These are phyloP conservation scores for Alectoris magna DNA, from an alignment of 2,797 vertebrate species.

Conservation along the genomic window DNA sequence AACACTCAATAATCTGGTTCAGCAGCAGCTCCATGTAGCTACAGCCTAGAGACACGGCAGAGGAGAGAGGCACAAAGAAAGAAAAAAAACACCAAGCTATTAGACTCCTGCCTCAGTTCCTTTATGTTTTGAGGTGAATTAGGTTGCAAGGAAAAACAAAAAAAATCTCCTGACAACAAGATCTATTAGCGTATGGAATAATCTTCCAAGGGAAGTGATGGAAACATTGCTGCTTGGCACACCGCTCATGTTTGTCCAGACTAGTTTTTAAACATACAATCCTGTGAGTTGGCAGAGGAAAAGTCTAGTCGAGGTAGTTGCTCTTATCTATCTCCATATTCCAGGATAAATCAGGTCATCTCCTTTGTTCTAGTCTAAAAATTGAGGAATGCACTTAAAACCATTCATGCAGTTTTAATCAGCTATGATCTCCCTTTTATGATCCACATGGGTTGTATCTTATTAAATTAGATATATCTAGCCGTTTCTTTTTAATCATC, in stretches of 20 bases:
- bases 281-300: slow-evolving; percentile 55
- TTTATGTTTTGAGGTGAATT: slow-evolving; percentile 52
- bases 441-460: slow-evolving; percentile 70
- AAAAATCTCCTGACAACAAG: slow-evolving; percentile 53
- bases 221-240: slow-evolving; percentile 70
- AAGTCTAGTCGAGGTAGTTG: slow-evolving; percentile 69
- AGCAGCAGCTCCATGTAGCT: background rate
- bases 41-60: background rate
- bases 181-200: slow-evolving; percentile 67
- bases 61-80: background rate
- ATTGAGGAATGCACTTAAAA: slow-evolving; percentile 74
- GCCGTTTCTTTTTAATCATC: slow-evolving; percentile 69
- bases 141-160: slow-evolving; percentile 48
- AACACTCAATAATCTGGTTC: background rate
- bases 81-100: slow-evolving; percentile 20
- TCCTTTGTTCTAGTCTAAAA: slow-evolving; percentile 73
- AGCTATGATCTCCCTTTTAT: slow-evolving; percentile 74
- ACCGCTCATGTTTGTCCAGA: slow-evolving; percentile 71
- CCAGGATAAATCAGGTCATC: slow-evolving; percentile 74
- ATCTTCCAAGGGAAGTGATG: slow-evolving; percentile 66
- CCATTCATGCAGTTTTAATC: slow-evolving; percentile 75
- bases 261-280: slow-evolving; percentile 71
- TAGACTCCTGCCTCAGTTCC: slow-evolving; percentile 36
- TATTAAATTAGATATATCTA: slow-evolving; percentile 72
- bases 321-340: slow-evolving; percentile 71